Evolutionary conservation across 2,113 vertebrate genomes (phyloP), one percentile per base, ranked within the genome.

Genomic region (Oreotrochilus melanogaster): DNA sequence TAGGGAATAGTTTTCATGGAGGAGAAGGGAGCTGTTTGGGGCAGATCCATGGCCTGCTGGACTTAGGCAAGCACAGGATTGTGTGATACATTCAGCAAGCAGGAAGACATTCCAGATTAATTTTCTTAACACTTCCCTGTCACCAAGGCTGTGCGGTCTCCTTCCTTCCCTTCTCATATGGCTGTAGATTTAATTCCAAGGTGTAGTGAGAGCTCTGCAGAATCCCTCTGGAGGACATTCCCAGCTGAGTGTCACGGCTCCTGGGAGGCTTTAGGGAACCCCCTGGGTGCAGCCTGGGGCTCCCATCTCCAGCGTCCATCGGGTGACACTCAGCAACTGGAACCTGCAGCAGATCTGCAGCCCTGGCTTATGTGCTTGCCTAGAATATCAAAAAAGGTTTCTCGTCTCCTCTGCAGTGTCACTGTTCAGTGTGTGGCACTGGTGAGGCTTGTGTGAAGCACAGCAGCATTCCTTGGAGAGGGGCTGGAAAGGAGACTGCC

Each of bases 261-360:
- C 48, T 21, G 9, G 30, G 28, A 78, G 71, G 48, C 30, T 28
- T 33, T 24, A 0, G 2, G 33, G 43, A 39, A 39, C 28, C 37
- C 35, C 50, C 0, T 11, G 60, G 11, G 47, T 35, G 28, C 57
- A 43, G 21, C 1, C 2, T 0, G 1, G 7, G 30, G 16, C 17
- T 60, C 48, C 56, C 22, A 37, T 27, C 24, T n/a, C 31, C 0
- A 0, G 7, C n/a, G 23, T 11, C 50, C 10, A 10, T 24, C 50
- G 51, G 45, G 33, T 25, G 58, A 28, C 56, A 7, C 28, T 25
- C 8, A 18, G 35, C 25, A 17, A 14, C 39, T 30, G 70, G 45
- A 56, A 81, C 19, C 35, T 31, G 30, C 11, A 14, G 57, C 50
- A n/a, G 37, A 35, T 47, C 60, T 69, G n/a, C 48, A 65, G 43